phyloP scores from a whole-genome alignment of 1,140 invertebrate species.

The Diorhabda sublineata region DNA sequence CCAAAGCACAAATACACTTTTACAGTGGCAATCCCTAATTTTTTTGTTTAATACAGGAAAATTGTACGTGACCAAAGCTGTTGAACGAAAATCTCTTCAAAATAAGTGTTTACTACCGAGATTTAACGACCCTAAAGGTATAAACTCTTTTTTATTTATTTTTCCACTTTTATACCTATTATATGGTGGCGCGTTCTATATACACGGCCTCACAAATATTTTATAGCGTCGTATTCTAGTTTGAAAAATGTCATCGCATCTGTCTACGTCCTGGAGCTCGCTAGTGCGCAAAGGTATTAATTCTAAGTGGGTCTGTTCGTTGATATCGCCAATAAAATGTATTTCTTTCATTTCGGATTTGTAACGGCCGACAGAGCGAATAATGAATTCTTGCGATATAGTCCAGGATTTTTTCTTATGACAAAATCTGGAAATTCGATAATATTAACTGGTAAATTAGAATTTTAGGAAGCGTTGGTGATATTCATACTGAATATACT shows the following conservation, averaged over 20 bases:
- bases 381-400: conserved; percentile 24
- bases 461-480: no score
- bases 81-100: not conserved
- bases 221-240: not conserved
- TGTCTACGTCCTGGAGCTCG: not conserved
- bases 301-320: conserved; percentile 14
- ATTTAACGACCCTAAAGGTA: not conserved
- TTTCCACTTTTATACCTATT: not conserved
- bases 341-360: conserved; percentile 24
- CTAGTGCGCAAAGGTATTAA: conserved; percentile 13
- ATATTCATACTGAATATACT: no score
- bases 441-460: no score
- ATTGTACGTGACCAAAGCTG: not conserved
- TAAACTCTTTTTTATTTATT: not conserved
- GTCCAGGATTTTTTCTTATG: not conserved
- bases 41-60: no score
- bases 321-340: conserved; percentile 18
- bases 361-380: conserved; percentile 26
- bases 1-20: no score
- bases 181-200: not conserved
- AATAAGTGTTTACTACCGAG: not conserved
- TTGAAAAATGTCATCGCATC: conserved; percentile 2
- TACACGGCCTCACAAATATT: conserved; percentile 1
- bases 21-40: no score
- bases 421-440: no score